Percentiles rank a stretch among this genome's conserved stretches.
These are phyloP conservation scores for Zaprionus gabonicus DNA, from an alignment of 1,140 invertebrate species.

Conservation along the genomic window DNA sequence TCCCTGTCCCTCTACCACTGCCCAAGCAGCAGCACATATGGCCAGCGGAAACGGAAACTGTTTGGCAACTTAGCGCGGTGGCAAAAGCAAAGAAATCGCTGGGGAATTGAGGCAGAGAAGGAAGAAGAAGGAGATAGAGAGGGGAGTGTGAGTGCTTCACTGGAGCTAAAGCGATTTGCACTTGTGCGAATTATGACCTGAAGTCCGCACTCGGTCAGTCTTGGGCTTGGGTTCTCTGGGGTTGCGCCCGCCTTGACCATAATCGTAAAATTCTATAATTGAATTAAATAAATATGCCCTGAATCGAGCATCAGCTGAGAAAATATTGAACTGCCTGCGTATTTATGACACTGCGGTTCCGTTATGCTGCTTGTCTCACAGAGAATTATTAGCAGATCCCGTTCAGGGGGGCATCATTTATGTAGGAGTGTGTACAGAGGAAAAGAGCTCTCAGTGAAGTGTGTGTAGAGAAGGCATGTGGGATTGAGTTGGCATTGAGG, in stretches of 20 bases:
- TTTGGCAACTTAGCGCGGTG: slow-evolving; percentile 72
- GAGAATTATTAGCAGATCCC: not conserved
- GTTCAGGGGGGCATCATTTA: slow-evolving; percentile 8
- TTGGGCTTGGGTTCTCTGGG: not conserved
- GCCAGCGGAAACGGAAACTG: slow-evolving; percentile 77
- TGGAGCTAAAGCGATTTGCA: slow-evolving; percentile 66
- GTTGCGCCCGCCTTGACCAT: slow-evolving; percentile 34
- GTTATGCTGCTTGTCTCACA: not conserved
- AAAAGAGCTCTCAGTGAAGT: not conserved
- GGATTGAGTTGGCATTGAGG: not conserved
- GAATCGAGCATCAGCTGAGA: slow-evolving; percentile 66
- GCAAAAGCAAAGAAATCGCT: slow-evolving; percentile 55
- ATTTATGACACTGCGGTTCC: slow-evolving; percentile 67
- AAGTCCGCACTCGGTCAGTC: slow-evolving; percentile 34
- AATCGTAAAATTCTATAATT: slow-evolving; percentile 83
- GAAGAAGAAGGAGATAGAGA: not conserved
- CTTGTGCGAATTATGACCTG: slow-evolving; percentile 79
- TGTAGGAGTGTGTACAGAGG: slow-evolving; percentile 2
- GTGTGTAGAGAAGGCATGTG: not conserved
- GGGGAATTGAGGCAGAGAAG: slow-evolving; percentile 48
- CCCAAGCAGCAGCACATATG: slow-evolving; percentile 58
- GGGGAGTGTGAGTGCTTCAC: not conserved
- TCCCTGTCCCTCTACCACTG: not conserved
- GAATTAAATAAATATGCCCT: slow-evolving; percentile 78
- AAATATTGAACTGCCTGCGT: slow-evolving; percentile 64